A percentile compares a stretch with the other conserved stretches of the same genome.
phyloP scores from a whole-genome alignment of 2,113 vertebrate species.

The Chroicocephalus ridibundus region DNA sequence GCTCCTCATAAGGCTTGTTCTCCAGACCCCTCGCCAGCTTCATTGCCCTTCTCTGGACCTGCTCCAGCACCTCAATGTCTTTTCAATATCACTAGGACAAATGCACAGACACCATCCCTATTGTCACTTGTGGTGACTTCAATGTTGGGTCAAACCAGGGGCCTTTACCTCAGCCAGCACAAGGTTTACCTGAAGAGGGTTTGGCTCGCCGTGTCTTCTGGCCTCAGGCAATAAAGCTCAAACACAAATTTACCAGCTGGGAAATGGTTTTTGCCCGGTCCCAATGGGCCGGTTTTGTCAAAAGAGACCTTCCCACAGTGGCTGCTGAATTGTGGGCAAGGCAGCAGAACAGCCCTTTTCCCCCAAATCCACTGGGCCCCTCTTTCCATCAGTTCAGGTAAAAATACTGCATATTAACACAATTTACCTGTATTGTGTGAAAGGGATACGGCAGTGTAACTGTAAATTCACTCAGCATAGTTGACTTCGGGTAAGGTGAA shows the following conservation, averaged over 20 bases:
- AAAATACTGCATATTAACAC: constrained; percentile 6
- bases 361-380: not conserved
- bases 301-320: not conserved
- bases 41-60: no score
- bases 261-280: not conserved
- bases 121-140: not conserved
- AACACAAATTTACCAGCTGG: not conserved
- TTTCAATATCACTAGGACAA: not conserved
- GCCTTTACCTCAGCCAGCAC: not conserved
- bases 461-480: constrained; percentile 28
- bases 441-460: not conserved
- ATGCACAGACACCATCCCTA: not conserved
- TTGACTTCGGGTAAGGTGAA: not conserved
- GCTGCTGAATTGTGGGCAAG: not conserved
- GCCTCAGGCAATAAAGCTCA: not conserved
- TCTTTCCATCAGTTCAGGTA: not conserved
- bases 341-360: not conserved
- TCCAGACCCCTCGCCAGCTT: no score
- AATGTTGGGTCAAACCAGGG: not conserved
- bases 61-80: no score
- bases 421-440: not conserved
- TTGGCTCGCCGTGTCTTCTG: not conserved
- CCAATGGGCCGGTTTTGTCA: not conserved
- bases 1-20: no score
- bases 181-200: not conserved